Evolutionary conservation across 2,888 invertebrate species (phyloP).

Genomic region (Fragum whitleyi): DNA sequence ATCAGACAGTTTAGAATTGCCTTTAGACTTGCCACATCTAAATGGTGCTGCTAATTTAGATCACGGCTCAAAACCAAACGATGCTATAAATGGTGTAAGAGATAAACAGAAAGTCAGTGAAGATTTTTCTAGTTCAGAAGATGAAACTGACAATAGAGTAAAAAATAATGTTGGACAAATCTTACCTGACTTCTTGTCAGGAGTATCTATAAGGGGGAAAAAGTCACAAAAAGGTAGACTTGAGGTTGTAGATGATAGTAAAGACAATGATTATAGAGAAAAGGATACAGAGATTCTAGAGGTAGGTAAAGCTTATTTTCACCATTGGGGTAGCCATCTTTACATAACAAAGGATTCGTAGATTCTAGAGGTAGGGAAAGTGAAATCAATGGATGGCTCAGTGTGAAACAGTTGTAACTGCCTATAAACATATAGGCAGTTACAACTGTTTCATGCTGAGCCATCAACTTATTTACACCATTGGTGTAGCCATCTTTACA

Average conservation of each 20-base stretch:
- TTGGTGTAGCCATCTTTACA: too few relatives aligned
- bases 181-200: constrained; percentile 16
- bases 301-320: constrained; percentile 1
- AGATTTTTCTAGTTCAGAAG: constrained; percentile 8
- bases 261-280: not conserved
- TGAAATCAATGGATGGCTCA: too few relatives aligned
- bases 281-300: not conserved
- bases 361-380: too few relatives aligned
- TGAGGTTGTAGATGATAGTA: constrained; percentile 1
- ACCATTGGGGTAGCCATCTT: too few relatives aligned
- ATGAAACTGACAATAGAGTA: not conserved
- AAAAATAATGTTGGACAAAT: constrained; percentile 11
- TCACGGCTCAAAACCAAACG: not conserved
- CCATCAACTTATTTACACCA: too few relatives aligned
- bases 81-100: not conserved
- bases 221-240: not conserved
- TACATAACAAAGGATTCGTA: too few relatives aligned
- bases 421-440: too few relatives aligned
- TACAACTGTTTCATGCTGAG: too few relatives aligned
- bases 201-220: not conserved
- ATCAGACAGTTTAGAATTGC: constrained; percentile 66
- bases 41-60: not conserved
- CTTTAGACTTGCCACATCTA: constrained; percentile 36
- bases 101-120: not conserved
- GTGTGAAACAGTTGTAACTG: too few relatives aligned